Evolutionary conservation across 2,888 invertebrate genomes (phyloP).

Genomic region (Cyaniris semiargus): DNA sequence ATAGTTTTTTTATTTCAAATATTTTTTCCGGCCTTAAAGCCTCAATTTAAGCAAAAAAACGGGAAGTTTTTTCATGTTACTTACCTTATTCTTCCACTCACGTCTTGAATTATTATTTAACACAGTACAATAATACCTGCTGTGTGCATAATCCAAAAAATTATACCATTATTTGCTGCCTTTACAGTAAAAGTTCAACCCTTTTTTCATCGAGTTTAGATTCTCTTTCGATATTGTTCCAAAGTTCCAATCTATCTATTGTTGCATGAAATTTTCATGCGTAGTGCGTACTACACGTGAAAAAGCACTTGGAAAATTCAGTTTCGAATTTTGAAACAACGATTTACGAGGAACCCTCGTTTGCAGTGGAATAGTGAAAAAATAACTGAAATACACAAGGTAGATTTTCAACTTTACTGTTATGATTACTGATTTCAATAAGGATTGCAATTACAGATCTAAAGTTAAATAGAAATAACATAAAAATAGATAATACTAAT

Average conservation of each 20-base stretch:
- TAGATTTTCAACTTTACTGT: too few relatives aligned
- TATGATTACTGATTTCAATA: too few relatives aligned
- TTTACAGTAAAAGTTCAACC: not conserved
- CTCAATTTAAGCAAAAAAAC: too few relatives aligned
- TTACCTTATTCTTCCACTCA: too few relatives aligned
- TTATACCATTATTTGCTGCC: not conserved
- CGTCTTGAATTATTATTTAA: not conserved
- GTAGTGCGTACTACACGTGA: not conserved
- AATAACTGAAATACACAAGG: not conserved
- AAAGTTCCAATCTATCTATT: not conserved
- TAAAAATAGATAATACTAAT: too few relatives aligned
- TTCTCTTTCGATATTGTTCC: not conserved
- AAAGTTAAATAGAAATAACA: too few relatives aligned
- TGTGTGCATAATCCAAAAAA: not conserved
- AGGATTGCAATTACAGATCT: too few relatives aligned
- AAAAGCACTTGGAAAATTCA: not conserved
- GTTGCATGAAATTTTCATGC: not conserved
- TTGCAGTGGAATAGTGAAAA: not conserved
- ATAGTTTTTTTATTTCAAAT: too few relatives aligned
- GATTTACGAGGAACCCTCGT: not conserved
- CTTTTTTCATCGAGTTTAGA: too few relatives aligned
- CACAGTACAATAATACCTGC: not conserved
- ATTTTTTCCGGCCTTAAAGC: too few relatives aligned
- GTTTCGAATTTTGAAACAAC: not conserved
- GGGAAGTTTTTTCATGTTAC: too few relatives aligned